Evolutionary conservation across 2,888 invertebrate species (phyloP), one percentile per base, ranked within the genome.

Genomic region (Entomobrya proxima): DNA sequence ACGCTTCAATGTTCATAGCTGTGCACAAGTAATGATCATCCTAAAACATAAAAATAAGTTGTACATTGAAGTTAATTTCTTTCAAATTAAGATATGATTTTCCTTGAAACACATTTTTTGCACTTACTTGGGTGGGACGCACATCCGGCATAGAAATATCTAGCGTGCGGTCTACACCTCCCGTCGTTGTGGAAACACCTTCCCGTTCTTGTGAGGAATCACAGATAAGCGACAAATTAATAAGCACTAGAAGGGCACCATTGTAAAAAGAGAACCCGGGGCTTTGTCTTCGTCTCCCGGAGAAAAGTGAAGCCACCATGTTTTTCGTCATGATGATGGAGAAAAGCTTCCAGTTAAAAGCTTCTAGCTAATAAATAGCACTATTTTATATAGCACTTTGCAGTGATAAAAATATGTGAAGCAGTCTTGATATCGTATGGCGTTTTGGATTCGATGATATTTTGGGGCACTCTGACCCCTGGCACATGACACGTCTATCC

Each of bases 11-110:
- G 89, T 92, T 91, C 90, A 91, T 90, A 9, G 92, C 89, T 35
- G 91, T 91, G 89, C 93, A 93, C 44, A 93, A 88, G 90, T 93
- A 93, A 30, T 92, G 91, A 90, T 93, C 93, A 82, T 91, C 90
- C 92, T 92, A 90, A 37, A 91, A 80, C 44, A 21, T 13, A 74
- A 55, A 32, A 44, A 67, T 30, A 58, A 30, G 77, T 64, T 55
- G n/a, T 37, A 47, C 40, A 32, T 32, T 40, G 18, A 21, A 80
- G 37, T 30, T 64, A 35, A 52, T 32, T 37, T 69, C 30, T 13
- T 77, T 55, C 9, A 27, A 40, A 50, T 30, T 32, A 15, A 50
- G 2, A n/a, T 13, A 18, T n/a, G 30, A 67, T 24, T 67, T 67
- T 3, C 35, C 5, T 69, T 24, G 21, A 9, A 27, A n/a, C n/a